Evolutionary conservation across 30 jellyfish, hydroid and myxozoan species (phyloP).

Genomic region (Cassiopea xamachana): DNA sequence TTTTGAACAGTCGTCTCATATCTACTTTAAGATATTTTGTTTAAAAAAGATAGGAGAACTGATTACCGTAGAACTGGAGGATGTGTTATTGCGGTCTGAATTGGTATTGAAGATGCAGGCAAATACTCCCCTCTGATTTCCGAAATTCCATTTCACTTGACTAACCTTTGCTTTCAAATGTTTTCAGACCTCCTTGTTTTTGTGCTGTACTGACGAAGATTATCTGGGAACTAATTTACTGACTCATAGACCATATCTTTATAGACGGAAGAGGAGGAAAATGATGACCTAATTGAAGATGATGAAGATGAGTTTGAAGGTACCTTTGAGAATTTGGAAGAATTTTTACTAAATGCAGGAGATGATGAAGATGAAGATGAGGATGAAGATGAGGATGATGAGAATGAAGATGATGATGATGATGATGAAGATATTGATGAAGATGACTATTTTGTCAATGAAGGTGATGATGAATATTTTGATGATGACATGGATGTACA

Average conservation of each 20-base stretch:
- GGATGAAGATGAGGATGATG: conserved; percentile 9
- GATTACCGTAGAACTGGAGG: no score
- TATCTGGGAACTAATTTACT: no score
- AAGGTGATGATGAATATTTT: conserved; percentile 1
- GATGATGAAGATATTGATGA: conserved; percentile 3
- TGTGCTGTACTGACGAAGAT: no score
- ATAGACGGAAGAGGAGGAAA: conserved; percentile 67
- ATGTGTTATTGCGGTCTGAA: no score
- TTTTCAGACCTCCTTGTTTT: no score
- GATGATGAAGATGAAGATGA: conserved; percentile 46
- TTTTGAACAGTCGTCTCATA: no score
- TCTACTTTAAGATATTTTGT: no score
- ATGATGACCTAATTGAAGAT: conserved; percentile 26
- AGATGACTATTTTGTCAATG: not conserved
- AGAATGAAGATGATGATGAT: not conserved
- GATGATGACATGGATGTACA: not conserved
- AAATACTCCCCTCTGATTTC: no score
- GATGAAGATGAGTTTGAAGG: conserved; percentile 71
- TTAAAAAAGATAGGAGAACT: no score
- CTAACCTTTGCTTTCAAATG: no score
- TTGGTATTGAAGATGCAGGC: no score
- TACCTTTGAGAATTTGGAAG: conserved; percentile 65
- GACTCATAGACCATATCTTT: not conserved
- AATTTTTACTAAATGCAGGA: conserved; percentile 53
- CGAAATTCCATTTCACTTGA: no score